Evolutionary conservation across 2,797 vertebrate genomes (phyloP).

Genomic region (Phalanger gymnotis): DNA sequence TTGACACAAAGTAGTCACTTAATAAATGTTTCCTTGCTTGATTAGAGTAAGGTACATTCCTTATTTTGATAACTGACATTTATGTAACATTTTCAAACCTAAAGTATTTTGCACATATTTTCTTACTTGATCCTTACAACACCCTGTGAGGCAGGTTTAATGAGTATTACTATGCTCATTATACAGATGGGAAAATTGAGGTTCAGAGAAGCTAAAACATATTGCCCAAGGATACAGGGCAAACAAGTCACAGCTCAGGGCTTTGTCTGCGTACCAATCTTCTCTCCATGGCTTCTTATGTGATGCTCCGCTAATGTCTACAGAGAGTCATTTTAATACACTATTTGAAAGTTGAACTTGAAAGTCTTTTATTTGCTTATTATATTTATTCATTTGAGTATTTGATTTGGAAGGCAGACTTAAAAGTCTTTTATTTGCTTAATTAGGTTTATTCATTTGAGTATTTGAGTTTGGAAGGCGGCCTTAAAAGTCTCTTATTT

Average conservation of each 20-base stretch:
- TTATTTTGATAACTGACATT: not conserved
- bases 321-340: constrained; percentile 59
- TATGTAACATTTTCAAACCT: not conserved
- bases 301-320: not conserved
- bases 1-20: not conserved
- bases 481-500: constrained; percentile 38
- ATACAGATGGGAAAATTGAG: not conserved
- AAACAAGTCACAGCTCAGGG: not conserved
- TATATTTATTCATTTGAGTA: constrained; percentile 43
- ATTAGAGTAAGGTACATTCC: not conserved
- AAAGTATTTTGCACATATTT: not conserved
- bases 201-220: not conserved
- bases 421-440: constrained; percentile 51
- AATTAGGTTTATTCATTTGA: not conserved
- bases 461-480: constrained; percentile 3
- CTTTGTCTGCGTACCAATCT: not conserved
- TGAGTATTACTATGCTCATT: not conserved
- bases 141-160: not conserved
- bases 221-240: not conserved
- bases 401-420: not conserved
- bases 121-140: not conserved
- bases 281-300: not conserved
- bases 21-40: not conserved
- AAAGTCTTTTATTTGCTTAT: constrained; percentile 53
- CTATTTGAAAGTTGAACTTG: not conserved